Conservation (phyloP, 2,888 invertebrate species). For the Drosophila trichaetosa region DNA sequence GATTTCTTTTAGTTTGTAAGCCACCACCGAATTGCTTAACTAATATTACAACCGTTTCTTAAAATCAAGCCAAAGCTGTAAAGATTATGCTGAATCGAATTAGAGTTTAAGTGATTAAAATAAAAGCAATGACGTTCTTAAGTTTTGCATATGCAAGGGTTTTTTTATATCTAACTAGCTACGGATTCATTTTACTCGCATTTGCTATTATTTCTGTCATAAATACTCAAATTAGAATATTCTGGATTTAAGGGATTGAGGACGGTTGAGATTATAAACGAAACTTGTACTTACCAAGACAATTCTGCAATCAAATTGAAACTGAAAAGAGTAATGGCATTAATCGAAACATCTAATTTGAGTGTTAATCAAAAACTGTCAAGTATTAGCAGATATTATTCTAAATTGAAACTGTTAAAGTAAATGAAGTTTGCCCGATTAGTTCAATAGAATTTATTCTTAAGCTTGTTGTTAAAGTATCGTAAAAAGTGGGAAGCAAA, state of each 20-base stretch:
- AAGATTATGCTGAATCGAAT: conserved; percentile 56
- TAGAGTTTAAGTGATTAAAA: conserved; percentile 42
- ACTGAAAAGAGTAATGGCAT: not conserved
- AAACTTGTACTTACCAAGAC: not conserved
- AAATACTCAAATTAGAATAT: too few relatives aligned
- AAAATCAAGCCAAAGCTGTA: conserved; percentile 70
- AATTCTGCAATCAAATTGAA: not conserved
- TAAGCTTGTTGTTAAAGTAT: conserved; percentile 54
- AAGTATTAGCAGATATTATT: not conserved
- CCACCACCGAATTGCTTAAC: conserved; percentile 31
- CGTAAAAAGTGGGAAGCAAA: conserved; percentile 67
- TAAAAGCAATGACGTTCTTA: conserved; percentile 36
- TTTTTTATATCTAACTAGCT: not conserved
- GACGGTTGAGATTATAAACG: not conserved
- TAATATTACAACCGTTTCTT: conserved; percentile 17
- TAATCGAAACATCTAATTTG: not conserved
- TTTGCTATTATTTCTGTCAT: not conserved
- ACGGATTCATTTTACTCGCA: not conserved
- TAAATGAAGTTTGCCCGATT: conserved; percentile 9
- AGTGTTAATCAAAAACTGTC: not conserved
- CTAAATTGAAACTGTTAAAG: not conserved
- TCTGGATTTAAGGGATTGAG: not conserved
- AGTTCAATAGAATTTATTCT: conserved; percentile 46
- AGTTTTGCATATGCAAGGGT: not conserved
- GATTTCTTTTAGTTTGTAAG: conserved; percentile 32